Evolutionary conservation across 2,888 invertebrate species (phyloP), one percentile per base, ranked within the genome.

Genomic region (Argyresthia goedartella): DNA sequence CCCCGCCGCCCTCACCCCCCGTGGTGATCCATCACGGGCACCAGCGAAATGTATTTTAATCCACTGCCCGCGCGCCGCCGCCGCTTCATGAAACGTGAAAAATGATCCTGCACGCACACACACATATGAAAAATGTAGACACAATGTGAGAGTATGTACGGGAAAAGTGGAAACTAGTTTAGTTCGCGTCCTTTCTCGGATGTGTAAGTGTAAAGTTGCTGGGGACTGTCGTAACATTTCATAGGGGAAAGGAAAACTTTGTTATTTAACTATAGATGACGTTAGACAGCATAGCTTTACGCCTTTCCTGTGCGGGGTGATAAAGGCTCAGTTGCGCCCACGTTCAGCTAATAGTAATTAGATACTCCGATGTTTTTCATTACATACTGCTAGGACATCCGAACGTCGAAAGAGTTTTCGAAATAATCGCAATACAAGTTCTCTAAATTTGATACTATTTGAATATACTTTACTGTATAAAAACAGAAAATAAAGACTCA

Each of bases 31-130:
- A 84, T 84, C 84, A 82, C 61, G 63, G 61, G 66, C 73, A 72
- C 73, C 65, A 71, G 76, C 76, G 78, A 81, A 85, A 85, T 85
- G 85, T 86, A 86, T 85, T 86, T 85, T 86, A 85, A 86, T 86
- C 86, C 82, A 82, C 71, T 82, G 69, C 71, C 73, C 73, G 70
- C 74, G 71, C 74, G 70, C 65, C 69, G 62, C 65, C 69, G 62
- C 57, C 77, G 81, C 79, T 86, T 81, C 85, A 85, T 84, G 82
- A 81, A 82, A 82, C 76, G 81, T 86, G 86, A 86, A 84, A 85
- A 85, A 85, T 86, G 86, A 85, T 84, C 74, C 68, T 60, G 67
- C 69, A 62, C 71, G 62, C 67, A 62, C 58, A 55, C 62, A 50
- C 53, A 50, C 55, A 36, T 48, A 54, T 41, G 35, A 51, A 25